Evolutionary conservation across 2,113 vertebrate genomes (phyloP).

Genomic region (Meles meles): DNA sequence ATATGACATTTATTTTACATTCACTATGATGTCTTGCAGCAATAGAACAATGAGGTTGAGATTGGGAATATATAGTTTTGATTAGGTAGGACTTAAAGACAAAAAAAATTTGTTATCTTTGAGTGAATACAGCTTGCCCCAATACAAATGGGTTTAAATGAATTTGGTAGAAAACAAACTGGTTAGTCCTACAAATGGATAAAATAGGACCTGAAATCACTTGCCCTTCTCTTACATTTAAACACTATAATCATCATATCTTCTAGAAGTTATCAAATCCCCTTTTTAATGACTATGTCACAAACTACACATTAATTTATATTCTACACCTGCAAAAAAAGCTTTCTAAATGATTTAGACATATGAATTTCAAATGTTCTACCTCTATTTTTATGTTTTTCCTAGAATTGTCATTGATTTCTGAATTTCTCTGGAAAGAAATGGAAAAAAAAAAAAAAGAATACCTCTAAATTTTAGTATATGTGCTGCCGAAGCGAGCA

Average conservation of each 20-base stretch:
- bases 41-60: neutral
- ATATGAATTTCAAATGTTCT: constrained; percentile 44
- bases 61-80: neutral
- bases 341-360: neutral
- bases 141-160: neutral
- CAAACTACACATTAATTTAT: constrained; percentile 25
- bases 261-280: neutral
- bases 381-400: neutral
- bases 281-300: neutral
- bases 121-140: neutral
- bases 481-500: too few species aligned
- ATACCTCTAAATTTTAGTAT: constrained; percentile 64
- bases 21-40: neutral
- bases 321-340: constrained; percentile 10
- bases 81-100: neutral
- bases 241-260: neutral
- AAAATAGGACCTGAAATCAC: neutral
- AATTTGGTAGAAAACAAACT: neutral
- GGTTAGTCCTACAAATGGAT: neutral
- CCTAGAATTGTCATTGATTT: constrained; percentile 62
- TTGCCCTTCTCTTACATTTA: neutral
- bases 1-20: neutral
- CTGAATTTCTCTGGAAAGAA: constrained; percentile 54
- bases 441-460: constrained; percentile 31
- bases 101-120: neutral